Evolutionary conservation across 2,888 invertebrate genomes (phyloP), one percentile per base, ranked within the genome.

Genomic region (Cacoxenus indagator): DNA sequence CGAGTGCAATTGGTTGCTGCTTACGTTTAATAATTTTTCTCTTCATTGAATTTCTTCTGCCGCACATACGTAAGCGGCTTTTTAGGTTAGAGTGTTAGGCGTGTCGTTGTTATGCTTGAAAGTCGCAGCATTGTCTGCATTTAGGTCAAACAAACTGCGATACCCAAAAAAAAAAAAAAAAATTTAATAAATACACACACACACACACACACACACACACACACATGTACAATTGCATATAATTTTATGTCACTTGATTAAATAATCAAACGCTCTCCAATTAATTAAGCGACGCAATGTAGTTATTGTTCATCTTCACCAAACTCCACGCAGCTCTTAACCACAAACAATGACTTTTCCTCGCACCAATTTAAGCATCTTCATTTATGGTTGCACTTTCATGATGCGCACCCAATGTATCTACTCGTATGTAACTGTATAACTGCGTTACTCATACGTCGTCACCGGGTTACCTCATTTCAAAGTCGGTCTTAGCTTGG

Each of bases 201-300:
- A n/a, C n/a, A n/a, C n/a, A n/a, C n/a, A n/a, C n/a, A n/a, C n/a
- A n/a, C n/a, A n/a, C n/a, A n/a, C n/a, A n/a, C n/a, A n/a, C n/a
- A n/a, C n/a, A n/a, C n/a, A n/a, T n/a, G n/a, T n/a, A n/a, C n/a
- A n/a, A n/a, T n/a, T n/a, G n/a, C n/a, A n/a, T 9, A 27, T 55
- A 73, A 72, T 73, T 81, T 81, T 78, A 76, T 82, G 76, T 82
- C 81, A 81, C 75, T 78, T 69, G 75, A 79, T 81, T 82, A 83
- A 81, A 79, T 83, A 81, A 81, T 69, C 74, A 75, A 62, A 65
- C 64, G 59, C 57, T 22, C 26, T 46, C 68, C 75, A 71, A 71
- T 75, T 81, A 83, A 81, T 81, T 78, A 75, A 55, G 65, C 48
- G 8, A 62, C 45, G 62, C 45, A 43, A 31, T 45, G 45, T 14